Base-by-base conservation (phyloP, 2,888 invertebrate species). In the Tyria jacobaeae region DNA sequence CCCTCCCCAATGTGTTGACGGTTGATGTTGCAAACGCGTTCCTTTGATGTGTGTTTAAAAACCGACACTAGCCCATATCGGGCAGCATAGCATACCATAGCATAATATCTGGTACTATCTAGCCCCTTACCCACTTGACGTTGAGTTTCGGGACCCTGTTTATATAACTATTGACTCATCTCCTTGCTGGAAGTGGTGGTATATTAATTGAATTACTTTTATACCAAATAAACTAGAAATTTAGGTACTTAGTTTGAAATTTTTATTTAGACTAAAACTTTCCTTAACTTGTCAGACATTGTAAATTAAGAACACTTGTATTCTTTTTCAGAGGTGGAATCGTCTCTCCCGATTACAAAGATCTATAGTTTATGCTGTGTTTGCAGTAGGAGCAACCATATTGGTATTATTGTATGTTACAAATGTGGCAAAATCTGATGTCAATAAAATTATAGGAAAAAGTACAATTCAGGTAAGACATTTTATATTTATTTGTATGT, bases 321-420 rank as follows among this genome's bases (percentile, higher is more conserved):
- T 62, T 54, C 2, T 31, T 73, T 96, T 95, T 59, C 89, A 98
- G 98, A 95, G 96, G 91, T 98, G 98, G 98, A 97, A 98, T 87
- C 96, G 96, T 75, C 90, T 98, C 61, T 97, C 98, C 21, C 95
- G 97, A 76, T 95, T 97, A 81, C 98, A 98, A 86, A 95, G 97
- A 71, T 97, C 97, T 80, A 92, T 97, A 74, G 94, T 96, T 56
- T 96, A 97, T 80, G 95, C 96, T 75, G 81, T 95, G 63, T 71
- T 95, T 65, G 85, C 96, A 53, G 82, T 96, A 67, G 86, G 94
- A 69, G 88, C 95, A 69, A 95, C 95, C 56, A 85, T 96, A 68
- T 87, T 96, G 74, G 95, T 96, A 76, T 92, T 96, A 76, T 85
- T 96, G 62, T 95, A 95, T 72, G 86, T 89, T n/a, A 87, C 91